Percentiles rank a stretch among this genome's conserved stretches.
These are phyloP conservation scores for Conus betulinus DNA, from an alignment of 1,140 invertebrate genomes.

Conservation along the genomic window DNA sequence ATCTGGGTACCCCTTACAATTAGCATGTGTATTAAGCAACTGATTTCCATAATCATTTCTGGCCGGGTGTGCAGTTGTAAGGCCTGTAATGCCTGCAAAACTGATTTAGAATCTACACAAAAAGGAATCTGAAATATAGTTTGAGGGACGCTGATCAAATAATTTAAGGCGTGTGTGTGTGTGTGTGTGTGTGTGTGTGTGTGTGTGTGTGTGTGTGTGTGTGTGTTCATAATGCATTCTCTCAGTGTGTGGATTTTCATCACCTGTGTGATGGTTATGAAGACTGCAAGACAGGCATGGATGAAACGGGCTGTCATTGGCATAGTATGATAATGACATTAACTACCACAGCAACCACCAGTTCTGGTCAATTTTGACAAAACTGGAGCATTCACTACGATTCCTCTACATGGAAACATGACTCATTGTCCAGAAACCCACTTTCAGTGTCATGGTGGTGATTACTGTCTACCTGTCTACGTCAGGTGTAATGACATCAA, in stretches of 20 bases:
- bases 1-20: no score
- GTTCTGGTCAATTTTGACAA: constrained; percentile 1
- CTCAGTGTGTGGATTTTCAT: neutral
- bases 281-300: neutral
- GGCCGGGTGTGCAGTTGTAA: no score
- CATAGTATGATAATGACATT: neutral
- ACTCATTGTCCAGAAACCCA: neutral
- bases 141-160: no score
- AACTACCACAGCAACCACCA: neutral
- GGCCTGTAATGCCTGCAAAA: no score
- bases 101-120: no score
- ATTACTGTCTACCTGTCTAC: constrained; percentile 17
- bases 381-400: neutral
- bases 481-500: constrained; percentile 11
- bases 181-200: no score
- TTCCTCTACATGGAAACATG: neutral
- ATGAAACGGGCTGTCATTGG: no score
- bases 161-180: no score
- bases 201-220: no score
- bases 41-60: no score
- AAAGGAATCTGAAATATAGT: no score
- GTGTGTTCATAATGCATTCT: neutral
- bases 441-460: neutral
- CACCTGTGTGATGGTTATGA: neutral
- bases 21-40: no score